phyloP scores from a whole-genome alignment of 2,888 invertebrate genomes.

The Xestobium rufovillosum region DNA sequence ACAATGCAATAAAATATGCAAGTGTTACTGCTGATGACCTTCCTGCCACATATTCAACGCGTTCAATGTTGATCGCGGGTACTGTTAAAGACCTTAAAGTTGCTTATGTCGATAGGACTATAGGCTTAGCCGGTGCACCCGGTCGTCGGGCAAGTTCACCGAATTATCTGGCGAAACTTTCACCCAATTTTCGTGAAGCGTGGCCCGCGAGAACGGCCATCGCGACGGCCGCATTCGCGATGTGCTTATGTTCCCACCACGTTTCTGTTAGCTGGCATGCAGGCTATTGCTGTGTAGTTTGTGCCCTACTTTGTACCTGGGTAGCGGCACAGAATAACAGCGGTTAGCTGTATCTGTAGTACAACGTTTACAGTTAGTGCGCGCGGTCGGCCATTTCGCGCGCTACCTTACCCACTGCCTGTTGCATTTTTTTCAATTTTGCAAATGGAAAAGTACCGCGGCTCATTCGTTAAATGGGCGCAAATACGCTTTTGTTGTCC shows the following conservation, averaged over 20 bases:
- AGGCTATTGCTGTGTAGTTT: constrained; percentile 37
- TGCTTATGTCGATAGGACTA: too few species aligned
- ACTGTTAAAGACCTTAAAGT: too few species aligned
- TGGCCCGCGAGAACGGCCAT: background rate
- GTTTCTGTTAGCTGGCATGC: constrained; percentile 27
- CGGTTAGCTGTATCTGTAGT: constrained; percentile 42
- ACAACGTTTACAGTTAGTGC: constrained; percentile 44
- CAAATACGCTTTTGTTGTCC: too few species aligned
- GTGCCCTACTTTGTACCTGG: constrained; percentile 45
- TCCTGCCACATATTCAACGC: too few species aligned
- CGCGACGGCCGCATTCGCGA: too few species aligned
- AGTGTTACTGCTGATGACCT: too few species aligned
- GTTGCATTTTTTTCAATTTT: background rate
- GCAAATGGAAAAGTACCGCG: too few species aligned
- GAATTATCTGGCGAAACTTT: background rate
- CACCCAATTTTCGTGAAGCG: constrained; percentile 1
- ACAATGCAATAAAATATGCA: too few species aligned
- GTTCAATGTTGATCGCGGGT: too few species aligned
- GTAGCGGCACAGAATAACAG: constrained; percentile 34
- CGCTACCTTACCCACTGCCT: constrained; percentile 22
- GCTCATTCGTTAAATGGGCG: too few species aligned
- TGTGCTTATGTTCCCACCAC: constrained; percentile 1
- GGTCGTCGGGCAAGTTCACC: constrained; percentile 1
- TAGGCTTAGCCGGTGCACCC: too few species aligned
- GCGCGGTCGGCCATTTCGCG: constrained; percentile 32